Conservation (phyloP, 2,113 vertebrate species). For the Narcine bancroftii region DNA sequence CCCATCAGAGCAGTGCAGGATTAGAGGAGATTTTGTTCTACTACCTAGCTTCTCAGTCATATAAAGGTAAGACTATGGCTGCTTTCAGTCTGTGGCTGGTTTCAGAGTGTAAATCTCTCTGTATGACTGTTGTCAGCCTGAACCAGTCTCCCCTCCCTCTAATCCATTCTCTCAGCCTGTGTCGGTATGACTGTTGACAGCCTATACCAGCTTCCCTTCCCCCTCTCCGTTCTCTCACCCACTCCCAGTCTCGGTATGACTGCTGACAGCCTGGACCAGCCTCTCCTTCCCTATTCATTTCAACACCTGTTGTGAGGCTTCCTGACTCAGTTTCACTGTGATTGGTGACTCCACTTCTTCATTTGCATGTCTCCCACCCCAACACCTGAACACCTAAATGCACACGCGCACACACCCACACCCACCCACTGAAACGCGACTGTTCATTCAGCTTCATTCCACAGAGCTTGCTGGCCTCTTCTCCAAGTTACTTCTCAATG, state of each 20-base stretch:
- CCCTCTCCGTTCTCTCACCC: no score
- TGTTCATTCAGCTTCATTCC: not conserved
- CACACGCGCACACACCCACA: not conserved
- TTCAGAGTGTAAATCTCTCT: no score
- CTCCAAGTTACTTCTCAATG: no score
- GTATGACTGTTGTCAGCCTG: no score
- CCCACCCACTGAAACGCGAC: not conserved
- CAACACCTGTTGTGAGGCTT: not conserved
- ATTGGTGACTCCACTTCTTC: not conserved
- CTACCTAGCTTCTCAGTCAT: no score
- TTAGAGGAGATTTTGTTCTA: no score
- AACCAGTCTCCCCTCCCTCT: not conserved
- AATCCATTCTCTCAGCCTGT: not conserved
- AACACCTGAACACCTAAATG: not conserved
- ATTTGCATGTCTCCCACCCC: not conserved
- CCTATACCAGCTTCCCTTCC: no score
- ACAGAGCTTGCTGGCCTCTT: not conserved
- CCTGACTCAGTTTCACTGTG: not conserved
- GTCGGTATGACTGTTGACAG: not conserved
- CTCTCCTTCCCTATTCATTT: not conserved
- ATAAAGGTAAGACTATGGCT: no score
- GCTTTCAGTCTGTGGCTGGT: no score
- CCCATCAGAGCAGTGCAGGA: no score
- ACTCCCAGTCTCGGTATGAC: not conserved
- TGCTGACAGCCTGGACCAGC: not conserved